A percentile compares a stretch with the other conserved stretches of the same genome.
These are phyloP conservation scores for Megaceryle alcyon DNA, from an alignment of 2,797 vertebrate species.

Conservation along the genomic window DNA sequence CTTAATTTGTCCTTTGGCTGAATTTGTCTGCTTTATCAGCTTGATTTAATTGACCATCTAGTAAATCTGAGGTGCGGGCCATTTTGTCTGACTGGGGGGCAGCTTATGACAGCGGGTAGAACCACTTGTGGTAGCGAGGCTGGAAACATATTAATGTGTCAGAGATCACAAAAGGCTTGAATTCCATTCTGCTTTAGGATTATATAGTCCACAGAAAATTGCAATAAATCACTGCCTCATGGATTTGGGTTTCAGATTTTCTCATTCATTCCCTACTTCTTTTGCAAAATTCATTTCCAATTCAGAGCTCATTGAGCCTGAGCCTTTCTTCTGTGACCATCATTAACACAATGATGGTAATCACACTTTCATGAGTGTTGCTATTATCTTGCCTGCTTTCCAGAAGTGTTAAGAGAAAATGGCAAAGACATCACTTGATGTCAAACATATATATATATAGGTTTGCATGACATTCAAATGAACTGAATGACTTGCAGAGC, in stretches of 20 bases:
- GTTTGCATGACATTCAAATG: neutral
- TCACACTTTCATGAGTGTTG: neutral
- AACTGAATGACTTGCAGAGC: neutral
- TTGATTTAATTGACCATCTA: slow-evolving; percentile 3
- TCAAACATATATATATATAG: neutral
- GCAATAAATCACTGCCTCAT: neutral
- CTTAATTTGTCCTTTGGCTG: slow-evolving; percentile 11
- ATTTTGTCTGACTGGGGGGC: neutral
- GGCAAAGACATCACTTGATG: neutral
- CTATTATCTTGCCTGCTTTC: neutral
- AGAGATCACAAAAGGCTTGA: neutral
- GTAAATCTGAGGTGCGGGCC: neutral
- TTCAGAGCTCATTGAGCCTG: neutral
- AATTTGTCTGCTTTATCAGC: neutral
- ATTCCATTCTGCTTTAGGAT: neutral
- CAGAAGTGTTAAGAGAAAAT: neutral
- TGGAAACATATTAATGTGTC: neutral
- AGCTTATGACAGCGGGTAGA: neutral
- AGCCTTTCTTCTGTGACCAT: neutral
- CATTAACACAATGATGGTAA: neutral
- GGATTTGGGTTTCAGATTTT: neutral
- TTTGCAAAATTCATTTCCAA: neutral
- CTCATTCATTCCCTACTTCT: neutral
- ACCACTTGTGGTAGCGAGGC: fast-evolving
- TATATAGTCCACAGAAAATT: neutral